A percentile compares a stretch with the other conserved stretches of the same genome.
Evolutionary conservation across 2,797 vertebrate genomes (phyloP).

Genomic region (Amblyopsis hoosieri): DNA sequence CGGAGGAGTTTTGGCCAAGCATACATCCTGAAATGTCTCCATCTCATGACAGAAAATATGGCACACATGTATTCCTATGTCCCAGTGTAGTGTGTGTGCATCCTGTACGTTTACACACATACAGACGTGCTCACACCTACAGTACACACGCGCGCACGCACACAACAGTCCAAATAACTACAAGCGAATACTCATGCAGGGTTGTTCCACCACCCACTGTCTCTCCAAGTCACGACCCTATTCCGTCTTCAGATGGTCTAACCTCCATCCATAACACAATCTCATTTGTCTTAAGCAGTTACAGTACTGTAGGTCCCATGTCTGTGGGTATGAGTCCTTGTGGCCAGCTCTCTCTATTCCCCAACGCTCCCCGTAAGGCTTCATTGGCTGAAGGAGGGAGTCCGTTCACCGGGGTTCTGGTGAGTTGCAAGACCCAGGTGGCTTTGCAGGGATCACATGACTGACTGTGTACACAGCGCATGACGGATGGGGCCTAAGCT

Average conservation of each 20-base stretch:
- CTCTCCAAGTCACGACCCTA: slow-evolving; percentile 47
- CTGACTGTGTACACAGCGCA: slow-evolving; percentile 57
- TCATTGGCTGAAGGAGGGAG: slow-evolving; percentile 31
- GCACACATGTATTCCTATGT: slow-evolving; percentile 4
- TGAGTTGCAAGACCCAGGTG: slow-evolving; percentile 49
- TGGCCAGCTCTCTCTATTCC: slow-evolving; percentile 31
- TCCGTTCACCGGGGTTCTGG: slow-evolving; percentile 18
- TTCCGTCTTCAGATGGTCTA: slow-evolving; percentile 53
- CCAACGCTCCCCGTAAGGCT: slow-evolving; percentile 17
- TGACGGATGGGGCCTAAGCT: slow-evolving; percentile 61
- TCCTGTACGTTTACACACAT: not conserved
- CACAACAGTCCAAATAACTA: slow-evolving; percentile 29
- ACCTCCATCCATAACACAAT: slow-evolving; percentile 34
- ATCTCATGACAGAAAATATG: slow-evolving; percentile 14
- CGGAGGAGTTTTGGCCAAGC: slow-evolving; percentile 3
- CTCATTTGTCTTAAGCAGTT: slow-evolving; percentile 53
- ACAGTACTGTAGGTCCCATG: slow-evolving; percentile 20
- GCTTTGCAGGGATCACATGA: slow-evolving; percentile 46
- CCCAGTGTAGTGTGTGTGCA: slow-evolving; percentile 4
- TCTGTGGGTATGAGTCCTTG: slow-evolving; percentile 44
- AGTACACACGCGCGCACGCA: not conserved
- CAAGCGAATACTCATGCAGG: slow-evolving; percentile 42
- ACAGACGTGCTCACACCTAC: not conserved
- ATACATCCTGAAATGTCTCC: slow-evolving; percentile 7
- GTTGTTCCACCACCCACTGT: slow-evolving; percentile 49